Base-by-base conservation (phyloP, 2,888 invertebrate species). In the Heliconius ismenius region DNA sequence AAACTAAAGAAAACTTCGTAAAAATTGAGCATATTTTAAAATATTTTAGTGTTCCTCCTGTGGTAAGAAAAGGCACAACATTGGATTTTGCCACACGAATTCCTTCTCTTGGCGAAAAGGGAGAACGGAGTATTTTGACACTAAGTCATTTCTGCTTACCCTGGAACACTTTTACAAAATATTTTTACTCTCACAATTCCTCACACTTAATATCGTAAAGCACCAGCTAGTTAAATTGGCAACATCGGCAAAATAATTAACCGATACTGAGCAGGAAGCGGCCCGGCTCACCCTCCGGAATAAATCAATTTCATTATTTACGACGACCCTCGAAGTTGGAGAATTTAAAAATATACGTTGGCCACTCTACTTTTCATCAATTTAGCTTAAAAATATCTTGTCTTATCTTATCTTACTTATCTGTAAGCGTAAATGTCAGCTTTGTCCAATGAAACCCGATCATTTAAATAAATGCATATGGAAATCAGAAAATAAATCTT, bases 291-390 rank as follows among this genome's bases (percentile, higher is more conserved):
- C 74, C 58, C 68, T 43, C 74, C 32, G 43, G 60, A 36, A 75
- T 75, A 75, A 75, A 75, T 75, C 74, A 68, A 68, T 68, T 68
- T 75, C 36, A 75, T 75, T 68, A 75, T 75, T 68, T 75, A 58
- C 21, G 28, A 67, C n/a, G 39, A 39, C 60, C 49, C 26, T 36
- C 11, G 13, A 36, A 65, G 36, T n/a, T 36, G n/a, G 65, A 18
- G 36, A 65, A 63, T 32, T 32, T 65, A 36, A 36, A 32, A 32
- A 36, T 36, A 65, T n/a, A 18, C n/a, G 2, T 21, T 65, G 32
- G 21, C 54, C 21, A 21, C 9, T 21, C 9, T 1, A 54, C 9
- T 21, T 54, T 54, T 54, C 54, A 54, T 54, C 54, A 18, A 21
- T 54, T 18, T 9, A 21, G 21, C 6, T 2, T 9, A 54, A 54